Conservation (phyloP, 2,113 vertebrate species). For the Myxocyprinus asiaticus region DNA sequence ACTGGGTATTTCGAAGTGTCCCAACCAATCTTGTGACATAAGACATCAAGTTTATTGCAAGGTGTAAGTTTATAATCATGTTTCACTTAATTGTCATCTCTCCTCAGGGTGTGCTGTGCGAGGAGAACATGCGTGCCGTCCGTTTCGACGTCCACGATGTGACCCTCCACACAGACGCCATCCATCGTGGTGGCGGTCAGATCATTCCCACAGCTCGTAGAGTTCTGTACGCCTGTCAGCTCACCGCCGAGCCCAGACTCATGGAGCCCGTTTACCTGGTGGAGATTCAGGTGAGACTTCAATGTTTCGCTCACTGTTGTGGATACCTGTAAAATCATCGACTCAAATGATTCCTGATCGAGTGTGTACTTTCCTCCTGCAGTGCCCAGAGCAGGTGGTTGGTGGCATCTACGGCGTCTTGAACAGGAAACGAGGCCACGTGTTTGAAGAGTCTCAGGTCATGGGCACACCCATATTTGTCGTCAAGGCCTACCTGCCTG, state of each 20-base stretch:
- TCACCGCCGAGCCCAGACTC: slow-evolving; percentile 84
- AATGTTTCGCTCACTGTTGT: too few relatives aligned
- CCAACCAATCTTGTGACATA: too few relatives aligned
- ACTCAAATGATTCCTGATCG: too few relatives aligned
- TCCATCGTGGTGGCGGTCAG: slow-evolving; percentile 92
- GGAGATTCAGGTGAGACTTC: slow-evolving; percentile 85
- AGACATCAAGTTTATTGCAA: too few relatives aligned
- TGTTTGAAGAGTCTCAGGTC: slow-evolving; percentile 87
- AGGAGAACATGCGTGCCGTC: slow-evolving; percentile 90
- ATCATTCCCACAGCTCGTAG: slow-evolving; percentile 92
- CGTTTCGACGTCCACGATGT: slow-evolving; percentile 91
- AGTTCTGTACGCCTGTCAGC: slow-evolving; percentile 85
- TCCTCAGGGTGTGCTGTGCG: slow-evolving; percentile 86
- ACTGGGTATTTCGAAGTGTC: too few relatives aligned
- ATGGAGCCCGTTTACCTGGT: slow-evolving; percentile 96
- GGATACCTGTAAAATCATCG: too few relatives aligned
- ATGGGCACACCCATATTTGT: slow-evolving; percentile 88
- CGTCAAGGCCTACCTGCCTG: slow-evolving; percentile 88
- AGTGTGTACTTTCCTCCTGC: background rate
- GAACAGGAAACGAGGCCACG: slow-evolving; percentile 88
- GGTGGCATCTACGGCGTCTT: slow-evolving; percentile 92
- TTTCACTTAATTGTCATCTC: too few relatives aligned
- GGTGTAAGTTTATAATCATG: too few relatives aligned
- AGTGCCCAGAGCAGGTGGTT: slow-evolving; percentile 87
- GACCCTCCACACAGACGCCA: slow-evolving; percentile 89